phyloP scores from a whole-genome alignment of 2,113 vertebrate genomes.

The Malurus elegans region DNA sequence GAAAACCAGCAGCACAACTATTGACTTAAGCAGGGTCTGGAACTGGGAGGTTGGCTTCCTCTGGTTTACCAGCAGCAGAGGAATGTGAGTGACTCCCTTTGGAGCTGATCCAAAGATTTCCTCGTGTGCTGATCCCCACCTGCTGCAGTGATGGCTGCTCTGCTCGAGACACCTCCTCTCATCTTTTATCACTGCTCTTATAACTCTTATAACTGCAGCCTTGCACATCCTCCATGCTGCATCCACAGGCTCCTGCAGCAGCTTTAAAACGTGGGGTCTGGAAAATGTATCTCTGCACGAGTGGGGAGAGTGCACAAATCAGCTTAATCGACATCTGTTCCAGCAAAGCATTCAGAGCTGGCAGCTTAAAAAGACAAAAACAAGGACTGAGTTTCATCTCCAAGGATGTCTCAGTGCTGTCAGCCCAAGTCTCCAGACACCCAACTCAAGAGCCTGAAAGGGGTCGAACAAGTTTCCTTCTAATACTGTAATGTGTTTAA shows the following conservation, averaged over 20 bases:
- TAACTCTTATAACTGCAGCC: not conserved
- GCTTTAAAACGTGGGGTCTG: not conserved
- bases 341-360: not conserved
- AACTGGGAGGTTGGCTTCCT: not conserved
- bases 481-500: slow-evolving; percentile 56
- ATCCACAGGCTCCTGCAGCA: not conserved
- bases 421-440: slow-evolving; percentile 35
- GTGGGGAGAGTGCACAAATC: not conserved
- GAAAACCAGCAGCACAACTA: not conserved
- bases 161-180: not conserved
- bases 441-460: slow-evolving; percentile 35
- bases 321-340: not conserved
- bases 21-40: not conserved
- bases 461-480: slow-evolving; percentile 49
- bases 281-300: not conserved
- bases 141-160: not conserved
- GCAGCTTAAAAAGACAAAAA: slow-evolving; percentile 15
- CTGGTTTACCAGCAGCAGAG: not conserved
- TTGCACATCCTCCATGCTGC: not conserved
- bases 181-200: not conserved
- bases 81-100: not conserved
- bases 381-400: slow-evolving; percentile 24
- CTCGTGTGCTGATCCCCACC: not conserved
- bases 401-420: slow-evolving; percentile 23
- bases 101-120: not conserved